Percentiles rank a stretch among this genome's conserved stretches.
Conservation (phyloP, 2,113 vertebrate genomes). For the Malurus cyaneus region DNA sequence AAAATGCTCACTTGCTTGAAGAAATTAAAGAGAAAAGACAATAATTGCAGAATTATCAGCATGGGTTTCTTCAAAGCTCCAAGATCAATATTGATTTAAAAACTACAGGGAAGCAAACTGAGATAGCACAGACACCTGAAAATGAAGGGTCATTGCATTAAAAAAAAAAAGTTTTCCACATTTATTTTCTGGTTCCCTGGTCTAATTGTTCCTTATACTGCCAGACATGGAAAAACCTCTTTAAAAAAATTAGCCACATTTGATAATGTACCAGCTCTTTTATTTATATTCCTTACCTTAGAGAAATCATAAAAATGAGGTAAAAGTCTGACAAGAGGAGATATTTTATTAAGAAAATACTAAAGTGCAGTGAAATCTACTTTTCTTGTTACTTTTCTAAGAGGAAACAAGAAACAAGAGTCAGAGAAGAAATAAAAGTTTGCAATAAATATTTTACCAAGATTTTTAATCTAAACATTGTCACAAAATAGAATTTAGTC, state of each 20-base stretch:
- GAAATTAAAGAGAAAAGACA: not conserved
- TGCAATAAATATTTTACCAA: not conserved
- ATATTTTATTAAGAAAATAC: not conserved
- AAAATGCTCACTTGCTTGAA: not conserved
- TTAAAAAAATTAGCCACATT: not conserved
- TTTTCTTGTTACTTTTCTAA: not conserved
- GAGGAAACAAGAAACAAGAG: not conserved
- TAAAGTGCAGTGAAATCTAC: not conserved
- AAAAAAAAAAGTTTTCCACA: not conserved
- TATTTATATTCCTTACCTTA: not conserved
- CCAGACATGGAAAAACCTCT: not conserved
- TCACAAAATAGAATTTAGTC: not conserved
- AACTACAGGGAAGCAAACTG: not conserved
- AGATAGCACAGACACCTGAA: not conserved
- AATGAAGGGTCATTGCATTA: not conserved
- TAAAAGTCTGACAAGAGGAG: not conserved
- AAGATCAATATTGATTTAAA: constrained; percentile 28
- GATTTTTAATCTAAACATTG: not conserved
- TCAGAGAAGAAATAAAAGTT: not conserved
- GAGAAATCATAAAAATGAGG: not conserved
- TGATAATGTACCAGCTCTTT: not conserved
- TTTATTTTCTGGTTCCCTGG: not conserved
- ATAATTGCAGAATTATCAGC: not conserved
- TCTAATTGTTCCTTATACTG: not conserved
- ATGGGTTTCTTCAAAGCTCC: not conserved